Evolutionary conservation across 2,888 invertebrate genomes (phyloP).

Genomic region (Heliconius charithonia): DNA sequence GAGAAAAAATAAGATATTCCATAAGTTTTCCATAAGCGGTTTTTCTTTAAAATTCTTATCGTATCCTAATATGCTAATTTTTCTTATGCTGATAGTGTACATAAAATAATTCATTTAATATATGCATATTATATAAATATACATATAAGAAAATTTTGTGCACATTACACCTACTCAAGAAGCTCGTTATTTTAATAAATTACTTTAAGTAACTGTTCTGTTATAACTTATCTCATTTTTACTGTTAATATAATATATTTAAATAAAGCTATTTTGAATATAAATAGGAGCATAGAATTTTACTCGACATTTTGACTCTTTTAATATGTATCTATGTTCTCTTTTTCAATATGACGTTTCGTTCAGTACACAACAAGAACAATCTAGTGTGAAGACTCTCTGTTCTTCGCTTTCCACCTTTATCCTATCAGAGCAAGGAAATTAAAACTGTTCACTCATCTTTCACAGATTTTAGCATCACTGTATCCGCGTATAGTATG

Average conservation of each 20-base stretch:
- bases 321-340: too few relatives aligned
- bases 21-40: too few relatives aligned
- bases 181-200: not conserved
- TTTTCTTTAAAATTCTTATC: not conserved
- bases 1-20: too few relatives aligned
- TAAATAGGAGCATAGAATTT: not conserved
- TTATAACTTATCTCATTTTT: not conserved
- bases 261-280: not conserved
- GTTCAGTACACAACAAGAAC: too few relatives aligned
- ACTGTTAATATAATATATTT: not conserved
- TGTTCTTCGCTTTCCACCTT: too few relatives aligned
- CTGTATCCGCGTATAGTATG: not conserved
- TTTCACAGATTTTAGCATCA: not conserved
- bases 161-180: not conserved
- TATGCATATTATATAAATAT: not conserved
- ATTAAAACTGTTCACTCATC: too few relatives aligned
- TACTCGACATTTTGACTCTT: too few relatives aligned
- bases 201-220: not conserved
- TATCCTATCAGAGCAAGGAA: too few relatives aligned
- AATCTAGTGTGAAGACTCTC: too few relatives aligned
- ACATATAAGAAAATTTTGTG: not conserved
- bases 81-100: not conserved
- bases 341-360: too few relatives aligned
- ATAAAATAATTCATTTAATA: not conserved
- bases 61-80: not conserved